A percentile compares a stretch with the other conserved stretches of the same genome.
These are phyloP conservation scores for Tauraco erythrolophus DNA, from an alignment of 2,113 vertebrate species.

Conservation along the genomic window DNA sequence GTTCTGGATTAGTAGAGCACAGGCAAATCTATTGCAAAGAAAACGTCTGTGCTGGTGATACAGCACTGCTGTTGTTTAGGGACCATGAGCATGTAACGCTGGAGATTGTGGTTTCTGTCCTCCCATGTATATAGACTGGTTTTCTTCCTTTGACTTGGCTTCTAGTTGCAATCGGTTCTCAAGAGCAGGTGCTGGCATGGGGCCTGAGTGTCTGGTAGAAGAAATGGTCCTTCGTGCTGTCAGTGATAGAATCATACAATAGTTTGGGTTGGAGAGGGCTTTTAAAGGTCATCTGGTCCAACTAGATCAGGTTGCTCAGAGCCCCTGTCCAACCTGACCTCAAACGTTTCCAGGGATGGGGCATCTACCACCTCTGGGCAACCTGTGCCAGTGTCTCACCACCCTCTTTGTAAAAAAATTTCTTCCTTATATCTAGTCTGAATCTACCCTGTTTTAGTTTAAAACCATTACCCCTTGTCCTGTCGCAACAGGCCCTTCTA, in stretches of 20 bases:
- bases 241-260: neutral
- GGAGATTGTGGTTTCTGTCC: neutral
- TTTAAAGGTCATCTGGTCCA: neutral
- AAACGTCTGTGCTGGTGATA: neutral
- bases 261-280: too few species aligned
- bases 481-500: neutral
- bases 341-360: neutral
- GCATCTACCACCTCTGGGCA: neutral
- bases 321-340: accelerated
- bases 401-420: too few species aligned
- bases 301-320: neutral
- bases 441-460: neutral
- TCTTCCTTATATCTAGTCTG: too few species aligned
- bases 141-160: neutral
- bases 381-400: too few species aligned
- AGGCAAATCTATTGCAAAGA: neutral
- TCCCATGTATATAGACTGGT: neutral
- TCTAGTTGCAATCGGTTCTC: neutral
- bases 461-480: neutral
- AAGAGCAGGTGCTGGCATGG: neutral
- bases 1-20: slow-evolving; percentile 55
- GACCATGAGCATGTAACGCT: neutral
- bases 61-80: neutral
- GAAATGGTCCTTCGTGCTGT: neutral
- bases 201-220: neutral